A percentile compares a stretch with the other conserved stretches of the same genome.
These are phyloP conservation scores for Psittacula cyanocephala DNA, from an alignment of 2,113 vertebrate species.

Conservation along the genomic window DNA sequence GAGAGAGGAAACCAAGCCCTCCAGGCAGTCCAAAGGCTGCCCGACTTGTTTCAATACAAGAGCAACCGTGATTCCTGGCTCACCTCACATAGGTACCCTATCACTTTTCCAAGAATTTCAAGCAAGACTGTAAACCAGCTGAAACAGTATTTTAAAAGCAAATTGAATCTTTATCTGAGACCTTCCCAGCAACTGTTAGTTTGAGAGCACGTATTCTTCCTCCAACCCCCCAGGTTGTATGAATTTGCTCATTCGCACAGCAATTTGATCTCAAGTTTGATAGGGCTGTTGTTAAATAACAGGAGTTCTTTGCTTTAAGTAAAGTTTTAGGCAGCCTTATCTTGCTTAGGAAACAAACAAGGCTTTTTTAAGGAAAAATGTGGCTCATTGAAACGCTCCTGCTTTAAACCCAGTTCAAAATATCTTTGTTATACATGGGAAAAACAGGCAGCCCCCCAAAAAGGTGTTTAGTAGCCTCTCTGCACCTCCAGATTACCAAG, in stretches of 20 bases:
- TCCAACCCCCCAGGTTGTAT: not conserved
- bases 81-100: rapidly evolving
- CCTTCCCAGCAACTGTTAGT: not conserved
- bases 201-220: not conserved
- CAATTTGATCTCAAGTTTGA: not conserved
- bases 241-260: not conserved
- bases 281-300: not conserved
- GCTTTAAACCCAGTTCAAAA: not conserved
- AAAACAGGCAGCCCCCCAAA: not conserved
- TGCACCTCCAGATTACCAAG: not conserved
- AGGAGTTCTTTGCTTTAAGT: not conserved
- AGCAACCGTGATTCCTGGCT: not conserved
- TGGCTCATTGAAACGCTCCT: rapidly evolving
- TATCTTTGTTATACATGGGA: not conserved
- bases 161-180: not conserved
- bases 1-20: not conserved
- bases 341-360: not conserved
- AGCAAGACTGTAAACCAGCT: not conserved
- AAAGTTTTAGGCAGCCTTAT: not conserved
- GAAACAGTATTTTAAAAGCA: not conserved
- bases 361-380: not conserved
- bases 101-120: not conserved
- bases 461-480: not conserved
- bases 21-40: not conserved
- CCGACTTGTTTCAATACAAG: not conserved